Evolutionary conservation across 2,113 vertebrate species (phyloP).

Genomic region (Ictalurus punctatus): DNA sequence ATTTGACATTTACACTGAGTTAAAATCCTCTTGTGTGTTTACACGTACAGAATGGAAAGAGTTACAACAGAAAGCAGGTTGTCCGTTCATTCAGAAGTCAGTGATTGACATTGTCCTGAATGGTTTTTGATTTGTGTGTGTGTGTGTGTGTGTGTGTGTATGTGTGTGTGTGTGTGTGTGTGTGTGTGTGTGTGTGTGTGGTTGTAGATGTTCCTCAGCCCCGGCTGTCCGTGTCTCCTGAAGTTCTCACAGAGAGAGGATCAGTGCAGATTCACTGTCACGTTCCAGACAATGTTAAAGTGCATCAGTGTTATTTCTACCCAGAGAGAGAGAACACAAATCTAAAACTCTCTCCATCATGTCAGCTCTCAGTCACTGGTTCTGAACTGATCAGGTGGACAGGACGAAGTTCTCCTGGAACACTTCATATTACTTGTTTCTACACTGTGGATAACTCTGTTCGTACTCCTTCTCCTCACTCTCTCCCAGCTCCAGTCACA

Average conservation of each 20-base stretch:
- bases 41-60: too few relatives aligned
- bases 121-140: not conserved
- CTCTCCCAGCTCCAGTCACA: not conserved
- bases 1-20: not conserved
- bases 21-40: too few relatives aligned
- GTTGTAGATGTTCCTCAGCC: not conserved
- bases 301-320: conserved; percentile 28
- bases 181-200: too few relatives aligned
- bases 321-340: not conserved
- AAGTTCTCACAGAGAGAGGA: not conserved
- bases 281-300: not conserved
- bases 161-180: too few relatives aligned
- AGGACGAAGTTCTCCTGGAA: not conserved
- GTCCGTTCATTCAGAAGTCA: too few relatives aligned
- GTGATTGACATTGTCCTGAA: too few relatives aligned
- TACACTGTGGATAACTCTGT: not conserved
- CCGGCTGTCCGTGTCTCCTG: not conserved
- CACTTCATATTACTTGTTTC: conserved; percentile 21
- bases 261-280: conserved; percentile 37
- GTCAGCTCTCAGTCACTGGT: conserved; percentile 27
- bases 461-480: not conserved
- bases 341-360: not conserved
- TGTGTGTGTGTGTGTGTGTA: too few relatives aligned
- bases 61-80: too few relatives aligned
- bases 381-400: conserved; percentile 37